Evolutionary conservation across 2,113 vertebrate genomes (phyloP), one percentile per base, ranked within the genome.

Genomic region (Romanogobio albipinnatus): DNA sequence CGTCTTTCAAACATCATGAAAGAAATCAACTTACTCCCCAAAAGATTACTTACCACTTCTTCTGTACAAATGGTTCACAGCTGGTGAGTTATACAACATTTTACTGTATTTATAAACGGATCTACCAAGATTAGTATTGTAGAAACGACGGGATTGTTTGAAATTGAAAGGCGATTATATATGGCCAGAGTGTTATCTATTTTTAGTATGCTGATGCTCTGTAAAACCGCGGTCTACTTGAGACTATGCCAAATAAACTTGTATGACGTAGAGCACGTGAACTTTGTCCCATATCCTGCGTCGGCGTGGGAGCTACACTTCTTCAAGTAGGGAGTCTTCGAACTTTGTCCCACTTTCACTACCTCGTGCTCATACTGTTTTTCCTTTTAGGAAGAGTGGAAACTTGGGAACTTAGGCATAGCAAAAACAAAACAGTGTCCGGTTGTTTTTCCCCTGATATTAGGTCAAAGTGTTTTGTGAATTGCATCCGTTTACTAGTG

Each of bases 1-100:
- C 95, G 98, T 29, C 93, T 99, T 6, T 96, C 96, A 86, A 99
- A 99, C 94, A 99, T 99, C 85, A 99, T 99, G 98, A 99, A 98
- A 85, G 98, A 99, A 87, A 99, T 99, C 76, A 99, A 98, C 87
- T 91, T 99, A 59, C 90, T 99, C 82, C 98, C 98, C 0, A 95
- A 96, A 91, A 94, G 94, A 13, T 94, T 98, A 82, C 94, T 98
- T 83, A 92, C 92, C 56, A 99, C 98, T 0, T 95, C 96, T 1
- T 98, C 98, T 0, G 98, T 99, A 87, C 95, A 96, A 71, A 95
- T 95, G 90, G 97, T 99, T 19, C 97, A 98, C 89, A 95, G 97
- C 93, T 99, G 98, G 98, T 99, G 84, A 93, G 88, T 70, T 22
- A 86, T 70, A 51, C 0, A 9, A 15, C 71, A 66, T 7, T 49